Evolutionary conservation across 2,888 invertebrate species (phyloP).

Genomic region (Eupithecia abbreviata): DNA sequence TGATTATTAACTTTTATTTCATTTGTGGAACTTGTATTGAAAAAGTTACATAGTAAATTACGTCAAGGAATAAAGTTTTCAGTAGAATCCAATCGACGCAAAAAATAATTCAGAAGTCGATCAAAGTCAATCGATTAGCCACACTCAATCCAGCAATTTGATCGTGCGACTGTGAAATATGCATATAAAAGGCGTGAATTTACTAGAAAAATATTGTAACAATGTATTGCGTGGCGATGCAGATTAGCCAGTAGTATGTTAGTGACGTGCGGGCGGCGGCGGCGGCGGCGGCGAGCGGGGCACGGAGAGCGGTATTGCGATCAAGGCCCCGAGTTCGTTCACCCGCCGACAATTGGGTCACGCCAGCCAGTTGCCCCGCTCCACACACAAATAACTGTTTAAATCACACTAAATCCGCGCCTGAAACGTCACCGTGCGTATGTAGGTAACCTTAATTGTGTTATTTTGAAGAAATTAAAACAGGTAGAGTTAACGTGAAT

Average conservation of each 20-base stretch:
- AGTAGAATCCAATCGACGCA: constrained; percentile 11
- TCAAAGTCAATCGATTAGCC: constrained; percentile 40
- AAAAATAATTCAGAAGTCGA: background rate
- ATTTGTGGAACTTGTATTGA: background rate
- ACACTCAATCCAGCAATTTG: constrained; percentile 36
- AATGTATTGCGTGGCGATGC: constrained; percentile 51
- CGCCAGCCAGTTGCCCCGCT: constrained; percentile 63
- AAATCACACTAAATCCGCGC: constrained; percentile 76
- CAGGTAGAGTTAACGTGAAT: constrained; percentile 11
- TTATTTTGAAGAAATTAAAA: constrained; percentile 43
- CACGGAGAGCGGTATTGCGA: constrained; percentile 74
- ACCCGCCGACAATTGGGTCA: constrained; percentile 80
- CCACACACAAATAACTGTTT: constrained; percentile 76
- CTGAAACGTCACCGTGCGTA: constrained; percentile 70
- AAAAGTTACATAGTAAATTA: background rate
- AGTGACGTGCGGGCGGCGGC: constrained; percentile 61
- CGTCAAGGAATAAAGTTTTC: background rate
- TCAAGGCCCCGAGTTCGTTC: constrained; percentile 83
- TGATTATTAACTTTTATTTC: background rate
- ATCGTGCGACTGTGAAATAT: constrained; percentile 44
- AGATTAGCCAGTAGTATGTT: constrained; percentile 34
- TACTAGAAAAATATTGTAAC: constrained; percentile 61
- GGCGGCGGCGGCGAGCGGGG: constrained; percentile 46
- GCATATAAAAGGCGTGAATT: constrained; percentile 52
- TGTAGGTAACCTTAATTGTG: constrained; percentile 61